phyloP scores from a whole-genome alignment of 1,140 invertebrate genomes.

The Zeugodacus cucurbitae region DNA sequence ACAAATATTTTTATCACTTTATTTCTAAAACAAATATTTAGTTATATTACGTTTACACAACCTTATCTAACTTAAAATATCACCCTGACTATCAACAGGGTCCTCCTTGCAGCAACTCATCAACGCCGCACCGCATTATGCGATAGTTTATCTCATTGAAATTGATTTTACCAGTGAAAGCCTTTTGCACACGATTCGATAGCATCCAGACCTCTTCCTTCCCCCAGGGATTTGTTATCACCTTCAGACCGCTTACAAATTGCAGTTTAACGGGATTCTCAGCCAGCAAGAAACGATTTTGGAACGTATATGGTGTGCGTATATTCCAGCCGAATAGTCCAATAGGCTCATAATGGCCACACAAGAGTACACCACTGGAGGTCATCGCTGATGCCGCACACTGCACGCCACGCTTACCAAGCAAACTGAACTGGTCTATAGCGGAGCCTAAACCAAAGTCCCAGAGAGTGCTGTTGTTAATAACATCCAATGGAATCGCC shows the following conservation, averaged over 20 bases:
- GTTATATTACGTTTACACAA: no score
- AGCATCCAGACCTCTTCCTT: constrained; percentile 57
- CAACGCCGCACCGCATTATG: constrained; percentile 52
- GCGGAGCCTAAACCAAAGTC: constrained; percentile 46
- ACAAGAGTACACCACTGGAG: constrained; percentile 46
- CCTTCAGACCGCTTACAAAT: constrained; percentile 77
- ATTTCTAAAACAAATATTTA: no score
- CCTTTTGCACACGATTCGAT: constrained; percentile 67
- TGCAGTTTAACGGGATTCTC: constrained; percentile 68
- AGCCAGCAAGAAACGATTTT: constrained; percentile 48
- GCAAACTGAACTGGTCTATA: constrained; percentile 44
- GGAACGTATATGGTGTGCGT: constrained; percentile 46
- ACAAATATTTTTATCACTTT: no score
- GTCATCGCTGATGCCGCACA: constrained; percentile 51
- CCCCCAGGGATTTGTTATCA: constrained; percentile 69
- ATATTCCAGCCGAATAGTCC: constrained; percentile 54
- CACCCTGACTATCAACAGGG: constrained; percentile 18
- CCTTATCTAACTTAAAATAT: no score
- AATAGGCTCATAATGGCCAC: constrained; percentile 52
- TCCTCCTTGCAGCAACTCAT: constrained; percentile 51
- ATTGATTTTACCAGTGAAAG: constrained; percentile 71
- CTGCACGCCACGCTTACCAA: constrained; percentile 52
- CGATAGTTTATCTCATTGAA: constrained; percentile 60
- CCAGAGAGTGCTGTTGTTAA: constrained; percentile 52
- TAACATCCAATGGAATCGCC: constrained; percentile 50